Percentiles rank a stretch among this genome's conserved stretches.
Conservation (phyloP, 2,113 vertebrate species). For the Climacteris rufus region DNA sequence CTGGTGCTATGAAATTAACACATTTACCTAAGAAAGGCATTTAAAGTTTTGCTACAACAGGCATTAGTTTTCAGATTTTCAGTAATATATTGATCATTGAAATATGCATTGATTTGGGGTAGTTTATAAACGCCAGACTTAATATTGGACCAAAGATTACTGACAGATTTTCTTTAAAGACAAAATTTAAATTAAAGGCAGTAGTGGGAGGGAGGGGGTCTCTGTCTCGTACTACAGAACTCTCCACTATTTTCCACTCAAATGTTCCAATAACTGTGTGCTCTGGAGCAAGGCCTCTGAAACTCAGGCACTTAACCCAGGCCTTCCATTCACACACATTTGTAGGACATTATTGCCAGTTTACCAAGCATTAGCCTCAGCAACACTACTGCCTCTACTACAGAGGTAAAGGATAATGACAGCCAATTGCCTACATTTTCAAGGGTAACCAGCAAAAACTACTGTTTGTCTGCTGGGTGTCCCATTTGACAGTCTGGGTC, state of each 20-base stretch:
- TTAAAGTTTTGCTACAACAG: neutral
- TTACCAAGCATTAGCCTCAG: neutral
- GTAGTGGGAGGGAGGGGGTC: neutral
- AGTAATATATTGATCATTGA: neutral
- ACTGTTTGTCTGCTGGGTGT: neutral
- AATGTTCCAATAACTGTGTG: accelerated
- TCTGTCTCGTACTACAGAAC: neutral
- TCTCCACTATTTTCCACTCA: neutral
- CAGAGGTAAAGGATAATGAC: neutral
- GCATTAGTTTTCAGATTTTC: neutral
- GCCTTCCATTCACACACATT: accelerated
- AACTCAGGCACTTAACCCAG: neutral
- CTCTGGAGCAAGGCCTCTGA: neutral
- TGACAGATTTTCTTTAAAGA: neutral
- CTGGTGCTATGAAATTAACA: neutral
- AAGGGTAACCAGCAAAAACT: neutral
- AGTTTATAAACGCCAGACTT: neutral
- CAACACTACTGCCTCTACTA: neutral
- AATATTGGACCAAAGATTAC: neutral
- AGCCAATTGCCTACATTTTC: neutral
- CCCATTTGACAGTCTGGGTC: neutral
- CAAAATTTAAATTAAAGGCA: neutral
- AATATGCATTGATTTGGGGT: neutral
- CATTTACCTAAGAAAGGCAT: neutral
- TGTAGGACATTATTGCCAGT: neutral